phyloP scores from a whole-genome alignment of 2,888 invertebrate species.

The Drosophila neonasuta region DNA sequence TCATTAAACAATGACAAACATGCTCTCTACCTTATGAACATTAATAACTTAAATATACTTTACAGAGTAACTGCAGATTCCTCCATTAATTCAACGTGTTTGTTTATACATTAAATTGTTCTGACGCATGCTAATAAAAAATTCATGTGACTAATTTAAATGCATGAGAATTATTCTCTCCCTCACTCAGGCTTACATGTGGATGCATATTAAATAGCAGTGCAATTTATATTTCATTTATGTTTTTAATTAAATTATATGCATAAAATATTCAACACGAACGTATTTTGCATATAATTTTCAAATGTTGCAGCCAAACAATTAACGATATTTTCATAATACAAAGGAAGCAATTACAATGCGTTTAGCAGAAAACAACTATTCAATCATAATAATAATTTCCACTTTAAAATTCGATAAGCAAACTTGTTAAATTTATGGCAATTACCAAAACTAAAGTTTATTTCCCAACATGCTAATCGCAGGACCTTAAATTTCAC shows the following conservation, averaged over 20 bases:
- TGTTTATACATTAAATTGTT: slow-evolving; percentile 17
- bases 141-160: slow-evolving; percentile 68
- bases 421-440: slow-evolving; percentile 8
- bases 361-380: slow-evolving; percentile 1
- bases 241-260: slow-evolving; percentile 61
- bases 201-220: slow-evolving; percentile 40
- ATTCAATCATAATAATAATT: not conserved
- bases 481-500: slow-evolving; percentile 26
- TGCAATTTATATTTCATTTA: slow-evolving; percentile 35
- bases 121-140: slow-evolving; percentile 46
- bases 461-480: slow-evolving; percentile 26
- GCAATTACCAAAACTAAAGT: slow-evolving; percentile 18
- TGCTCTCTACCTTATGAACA: no score
- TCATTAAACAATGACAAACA: no score
- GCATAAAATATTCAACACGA: slow-evolving; percentile 54
- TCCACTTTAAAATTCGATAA: slow-evolving; percentile 7
- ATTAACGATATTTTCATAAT: slow-evolving; percentile 33
- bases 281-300: slow-evolving; percentile 8
- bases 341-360: slow-evolving; percentile 32
- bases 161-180: slow-evolving; percentile 53
- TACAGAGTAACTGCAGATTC: not conserved
- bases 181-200: slow-evolving; percentile 5
- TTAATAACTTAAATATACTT: no score
- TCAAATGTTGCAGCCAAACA: slow-evolving; percentile 37
- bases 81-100: no score